Evolutionary conservation across 2,888 invertebrate species (phyloP), one percentile per base, ranked within the genome.

Genomic region (Nymphalis urticae): DNA sequence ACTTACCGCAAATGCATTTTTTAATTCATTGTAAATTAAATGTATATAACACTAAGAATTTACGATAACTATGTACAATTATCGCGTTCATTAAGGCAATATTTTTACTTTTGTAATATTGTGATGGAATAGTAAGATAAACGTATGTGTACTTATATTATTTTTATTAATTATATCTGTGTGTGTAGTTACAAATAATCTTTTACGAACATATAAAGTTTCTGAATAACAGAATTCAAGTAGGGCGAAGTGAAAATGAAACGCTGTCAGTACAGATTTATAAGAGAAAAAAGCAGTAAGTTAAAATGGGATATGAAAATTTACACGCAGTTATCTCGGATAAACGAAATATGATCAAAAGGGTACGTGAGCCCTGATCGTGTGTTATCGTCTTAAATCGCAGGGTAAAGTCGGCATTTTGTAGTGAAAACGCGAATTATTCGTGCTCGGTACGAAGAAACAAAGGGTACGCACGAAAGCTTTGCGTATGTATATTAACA

Each of bases 381-480:
- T 32, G n/a, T 63, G 59, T 63, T 68, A 60, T 66, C 63, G 66
- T 60, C 63, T 64, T 66, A 58, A 36, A 72, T 24, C 61, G 48
- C 19, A 54, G 32, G 36, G 64, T 62, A 64, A 64, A 51, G 67
- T 50, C 63, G 32, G 61, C 62, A 16, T 62, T 70, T 68, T 64
- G 56, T 42, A 68, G 54, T 56, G 54, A 60, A 67, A 66, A 56
- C 59, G 66, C 64, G 60, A 69, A 63, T 67, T 70, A n/a, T n/a
- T n/a, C n/a, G 53, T 66, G 60, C 65, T 65, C 65, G 63, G 66
- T 68, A 65, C 70, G 68, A 70, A 72, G 70, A 65, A 70, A 72
- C 70, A 72, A 72, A 63, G 70, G 61, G 56, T 56, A 58, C 54
- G 50, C 48, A 70, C 68, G 70, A 70, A 72, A 72, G 72, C 68